Conservation (phyloP, 2,888 invertebrate genomes). For the Eurytoma californica region DNA sequence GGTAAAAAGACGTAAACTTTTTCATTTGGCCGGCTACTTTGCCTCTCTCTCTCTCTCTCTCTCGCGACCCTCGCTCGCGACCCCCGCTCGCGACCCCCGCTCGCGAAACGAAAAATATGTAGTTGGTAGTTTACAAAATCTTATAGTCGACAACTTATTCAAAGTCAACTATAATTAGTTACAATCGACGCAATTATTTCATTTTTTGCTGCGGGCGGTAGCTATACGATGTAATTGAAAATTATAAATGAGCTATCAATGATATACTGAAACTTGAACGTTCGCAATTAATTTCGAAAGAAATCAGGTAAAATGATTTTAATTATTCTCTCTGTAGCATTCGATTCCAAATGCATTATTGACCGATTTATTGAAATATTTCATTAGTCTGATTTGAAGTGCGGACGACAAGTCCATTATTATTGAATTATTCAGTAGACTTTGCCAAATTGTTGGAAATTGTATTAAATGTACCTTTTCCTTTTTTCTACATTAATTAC, state of each 20-base stretch:
- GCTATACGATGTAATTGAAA: neutral
- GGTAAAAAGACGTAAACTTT: slow-evolving; percentile 26
- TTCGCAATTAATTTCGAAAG: slow-evolving; percentile 14
- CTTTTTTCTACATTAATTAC: too few relatives aligned
- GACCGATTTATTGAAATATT: slow-evolving; percentile 7
- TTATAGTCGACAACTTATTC: neutral
- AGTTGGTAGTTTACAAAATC: neutral
- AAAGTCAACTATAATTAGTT: too few relatives aligned
- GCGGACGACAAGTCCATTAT: neutral
- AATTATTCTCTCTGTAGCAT: slow-evolving; percentile 2
- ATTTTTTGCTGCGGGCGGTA: neutral
- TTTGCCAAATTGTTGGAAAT: neutral
- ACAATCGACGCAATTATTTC: neutral
- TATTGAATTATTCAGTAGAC: neutral
- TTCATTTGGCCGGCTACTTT: slow-evolving; percentile 37
- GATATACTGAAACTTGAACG: neutral
- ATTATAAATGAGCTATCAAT: neutral
- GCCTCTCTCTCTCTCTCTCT: neutral
- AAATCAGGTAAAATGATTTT: slow-evolving; percentile 18
- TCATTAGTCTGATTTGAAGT: neutral
- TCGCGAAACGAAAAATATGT: neutral
- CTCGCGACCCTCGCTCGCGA: neutral
- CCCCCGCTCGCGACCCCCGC: too few relatives aligned
- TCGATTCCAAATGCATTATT: neutral
- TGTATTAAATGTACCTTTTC: neutral